phyloP scores from a whole-genome alignment of 2,113 vertebrate genomes.

The Bos taurus region DNA sequence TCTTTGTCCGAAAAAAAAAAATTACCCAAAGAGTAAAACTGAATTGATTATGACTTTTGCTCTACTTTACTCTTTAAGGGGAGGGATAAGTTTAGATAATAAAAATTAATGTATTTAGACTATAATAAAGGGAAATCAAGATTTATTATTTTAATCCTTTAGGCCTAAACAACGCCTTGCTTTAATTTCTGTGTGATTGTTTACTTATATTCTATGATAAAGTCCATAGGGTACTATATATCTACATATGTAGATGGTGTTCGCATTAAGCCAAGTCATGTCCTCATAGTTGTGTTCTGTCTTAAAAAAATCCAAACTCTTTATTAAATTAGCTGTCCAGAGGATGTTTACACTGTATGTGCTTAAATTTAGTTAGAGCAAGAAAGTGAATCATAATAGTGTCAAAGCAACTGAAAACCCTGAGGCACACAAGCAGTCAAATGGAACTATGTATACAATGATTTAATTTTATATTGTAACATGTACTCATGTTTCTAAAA shows the following conservation, averaged over 20 bases:
- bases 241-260: neutral
- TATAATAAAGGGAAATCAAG: neutral
- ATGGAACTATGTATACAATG: neutral
- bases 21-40: neutral
- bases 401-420: neutral
- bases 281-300: neutral
- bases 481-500: conserved; percentile 5
- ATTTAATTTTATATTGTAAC: conserved; percentile 16
- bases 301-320: neutral
- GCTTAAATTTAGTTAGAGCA: neutral
- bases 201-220: neutral
- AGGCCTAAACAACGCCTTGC: neutral
- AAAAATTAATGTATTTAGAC: neutral
- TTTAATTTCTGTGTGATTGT: neutral
- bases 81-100: neutral
- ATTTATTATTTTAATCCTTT: conserved; percentile 12
- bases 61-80: neutral
- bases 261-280: neutral
- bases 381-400: neutral
- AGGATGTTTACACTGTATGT: neutral
- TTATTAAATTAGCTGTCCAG: conserved; percentile 3
- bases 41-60: neutral
- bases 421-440: neutral
- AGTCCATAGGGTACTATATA: neutral
- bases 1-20: neutral